Conservation (phyloP, 2,113 vertebrate species). For the Ibidorhyncha struthersii region DNA sequence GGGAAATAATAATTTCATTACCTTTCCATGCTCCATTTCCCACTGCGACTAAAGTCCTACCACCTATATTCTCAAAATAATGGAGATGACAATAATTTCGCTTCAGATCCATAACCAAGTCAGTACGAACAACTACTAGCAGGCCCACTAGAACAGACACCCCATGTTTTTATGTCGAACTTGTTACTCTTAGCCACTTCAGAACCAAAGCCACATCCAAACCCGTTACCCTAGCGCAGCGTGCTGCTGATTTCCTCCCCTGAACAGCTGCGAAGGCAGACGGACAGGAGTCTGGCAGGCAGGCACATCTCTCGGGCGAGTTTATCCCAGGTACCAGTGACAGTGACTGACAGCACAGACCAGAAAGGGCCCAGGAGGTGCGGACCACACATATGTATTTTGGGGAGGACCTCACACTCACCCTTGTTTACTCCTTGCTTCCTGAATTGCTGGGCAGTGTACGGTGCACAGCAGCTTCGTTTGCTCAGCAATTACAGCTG, state of each 20-base stretch:
- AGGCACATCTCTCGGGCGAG: background rate
- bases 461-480: background rate
- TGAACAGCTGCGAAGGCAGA: background rate
- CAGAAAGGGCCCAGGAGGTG: background rate
- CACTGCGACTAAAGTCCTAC: background rate
- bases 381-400: background rate
- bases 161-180: background rate
- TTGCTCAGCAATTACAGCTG: background rate
- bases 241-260: background rate
- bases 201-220: background rate
- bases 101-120: background rate
- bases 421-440: no score
- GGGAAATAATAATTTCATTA: background rate
- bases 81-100: no score
- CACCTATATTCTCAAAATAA: background rate
- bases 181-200: background rate
- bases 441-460: background rate
- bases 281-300: background rate
- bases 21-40: background rate
- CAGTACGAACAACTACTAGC: background rate
- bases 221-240: fast-evolving
- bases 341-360: background rate
- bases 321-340: fast-evolving
- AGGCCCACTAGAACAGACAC: background rate
- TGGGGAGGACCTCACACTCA: background rate